phyloP scores from a whole-genome alignment of 2,113 vertebrate genomes.

The Sialia sialis region DNA sequence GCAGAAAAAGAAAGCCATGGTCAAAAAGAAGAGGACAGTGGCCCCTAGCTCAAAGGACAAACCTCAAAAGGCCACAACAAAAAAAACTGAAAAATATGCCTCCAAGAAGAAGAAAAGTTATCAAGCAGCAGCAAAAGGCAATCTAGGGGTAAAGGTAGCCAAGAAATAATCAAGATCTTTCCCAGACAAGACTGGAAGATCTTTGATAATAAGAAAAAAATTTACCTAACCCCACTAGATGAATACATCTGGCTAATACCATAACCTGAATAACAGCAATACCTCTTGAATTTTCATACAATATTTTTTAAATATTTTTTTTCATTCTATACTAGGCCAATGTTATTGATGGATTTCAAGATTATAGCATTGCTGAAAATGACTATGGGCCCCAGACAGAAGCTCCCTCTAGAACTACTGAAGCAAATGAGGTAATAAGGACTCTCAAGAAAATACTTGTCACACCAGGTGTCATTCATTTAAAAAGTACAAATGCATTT shows the following conservation, averaged over 20 bases:
- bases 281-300: constrained; percentile 21
- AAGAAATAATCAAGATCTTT: constrained; percentile 91
- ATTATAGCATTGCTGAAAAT: constrained; percentile 81
- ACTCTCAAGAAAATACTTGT: background rate
- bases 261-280: constrained; percentile 69
- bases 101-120: constrained; percentile 90
- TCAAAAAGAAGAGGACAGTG: constrained; percentile 89
- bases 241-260: constrained; percentile 71
- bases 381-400: constrained; percentile 87
- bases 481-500: background rate
- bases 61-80: constrained; percentile 82
- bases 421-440: constrained; percentile 86
- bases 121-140: constrained; percentile 83
- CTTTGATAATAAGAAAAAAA: constrained; percentile 83
- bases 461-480: background rate
- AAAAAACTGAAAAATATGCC: constrained; percentile 87
- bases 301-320: background rate
- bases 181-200: constrained; percentile 82
- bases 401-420: constrained; percentile 77
- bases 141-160: constrained; percentile 90
- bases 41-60: constrained; percentile 85
- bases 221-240: constrained; percentile 79
- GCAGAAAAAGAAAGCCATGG: constrained; percentile 92
- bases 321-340: constrained; percentile 79
- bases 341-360: constrained; percentile 83